Evolutionary conservation across 2,888 invertebrate species (phyloP), one percentile per base, ranked within the genome.

Genomic region (Dicyrtoma fusca): DNA sequence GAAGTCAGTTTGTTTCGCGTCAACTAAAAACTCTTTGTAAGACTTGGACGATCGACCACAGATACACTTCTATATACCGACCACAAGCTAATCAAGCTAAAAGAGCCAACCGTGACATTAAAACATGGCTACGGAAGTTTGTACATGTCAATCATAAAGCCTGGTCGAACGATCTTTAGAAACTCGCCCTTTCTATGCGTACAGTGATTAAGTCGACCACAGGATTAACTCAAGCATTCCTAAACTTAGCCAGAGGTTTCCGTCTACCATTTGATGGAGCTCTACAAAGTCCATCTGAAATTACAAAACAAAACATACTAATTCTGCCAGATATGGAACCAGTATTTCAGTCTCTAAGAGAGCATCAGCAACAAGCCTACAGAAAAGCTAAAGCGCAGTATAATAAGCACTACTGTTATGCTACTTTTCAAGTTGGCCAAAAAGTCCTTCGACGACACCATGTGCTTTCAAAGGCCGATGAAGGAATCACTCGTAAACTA

Each of bases 81-180:
- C 73, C 75, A 13, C 70, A 72, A 23, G 55, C 57, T 0, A 78
- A 78, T 55, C 59, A 57, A 8, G 47, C 73, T 4, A 77, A 78
- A 57, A 47, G 75, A 19, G 68, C 65, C 0, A 78, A 75, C 17
- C 42, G 68, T 17, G 69, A 75, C 4, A n/a, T 78, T 14, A 68
- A 71, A 25, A 49, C 42, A 0, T 66, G 76, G 69, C 26, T 79
- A 13, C n/a, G 49, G 19, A 34, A 64, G n/a, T 74, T 34, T 44
- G 49, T 72, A 0, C 49, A 73, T 5, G 55, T 51, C 1, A 63
- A 51, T 26, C 76, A 76, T 42, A 59, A 19, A 0, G 23, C 19
- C 0, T 76, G 74, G 76, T 49, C 69, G 17, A 25, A 17, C 11
- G 51, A 72, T 44, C 19, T 74, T 0, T 69, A 72, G 57, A 72